phyloP scores from a whole-genome alignment of 2,797 vertebrate genomes.

The Siniperca undulata region DNA sequence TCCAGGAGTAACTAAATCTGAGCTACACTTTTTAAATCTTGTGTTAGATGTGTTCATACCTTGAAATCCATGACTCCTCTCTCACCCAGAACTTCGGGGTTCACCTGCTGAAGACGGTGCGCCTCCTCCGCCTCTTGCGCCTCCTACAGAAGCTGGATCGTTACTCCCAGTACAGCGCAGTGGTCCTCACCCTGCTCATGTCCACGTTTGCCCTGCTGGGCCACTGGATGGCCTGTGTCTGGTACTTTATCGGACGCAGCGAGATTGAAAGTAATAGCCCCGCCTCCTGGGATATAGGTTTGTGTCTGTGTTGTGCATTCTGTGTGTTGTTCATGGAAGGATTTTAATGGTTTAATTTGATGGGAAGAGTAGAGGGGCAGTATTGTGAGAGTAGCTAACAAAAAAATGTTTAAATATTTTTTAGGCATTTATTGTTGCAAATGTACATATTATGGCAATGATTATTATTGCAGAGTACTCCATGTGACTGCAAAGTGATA shows the following conservation, averaged over 20 bases:
- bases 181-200: slow-evolving; percentile 96
- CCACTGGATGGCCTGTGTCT: slow-evolving; percentile 98
- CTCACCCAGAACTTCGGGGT: slow-evolving; percentile 89
- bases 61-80: neutral
- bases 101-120: slow-evolving; percentile 95
- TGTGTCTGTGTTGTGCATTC: slow-evolving; percentile 4
- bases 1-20: neutral
- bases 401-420: too few species aligned
- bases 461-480: too few species aligned
- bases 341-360: neutral
- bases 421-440: too few species aligned
- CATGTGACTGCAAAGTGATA: too few species aligned
- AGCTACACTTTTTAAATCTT: neutral
- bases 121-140: slow-evolving; percentile 92
- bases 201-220: slow-evolving; percentile 95
- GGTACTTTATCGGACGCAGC: slow-evolving; percentile 95
- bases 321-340: neutral
- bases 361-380: neutral
- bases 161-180: slow-evolving; percentile 97
- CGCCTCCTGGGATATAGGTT: slow-evolving; percentile 80
- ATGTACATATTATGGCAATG: too few species aligned
- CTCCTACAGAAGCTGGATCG: slow-evolving; percentile 97
- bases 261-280: slow-evolving; percentile 90
- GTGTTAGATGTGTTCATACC: neutral
- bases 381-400: too few species aligned